Evolutionary conservation across 2,888 invertebrate genomes (phyloP), one percentile per base, ranked within the genome.

Genomic region (Allacma fusca): DNA sequence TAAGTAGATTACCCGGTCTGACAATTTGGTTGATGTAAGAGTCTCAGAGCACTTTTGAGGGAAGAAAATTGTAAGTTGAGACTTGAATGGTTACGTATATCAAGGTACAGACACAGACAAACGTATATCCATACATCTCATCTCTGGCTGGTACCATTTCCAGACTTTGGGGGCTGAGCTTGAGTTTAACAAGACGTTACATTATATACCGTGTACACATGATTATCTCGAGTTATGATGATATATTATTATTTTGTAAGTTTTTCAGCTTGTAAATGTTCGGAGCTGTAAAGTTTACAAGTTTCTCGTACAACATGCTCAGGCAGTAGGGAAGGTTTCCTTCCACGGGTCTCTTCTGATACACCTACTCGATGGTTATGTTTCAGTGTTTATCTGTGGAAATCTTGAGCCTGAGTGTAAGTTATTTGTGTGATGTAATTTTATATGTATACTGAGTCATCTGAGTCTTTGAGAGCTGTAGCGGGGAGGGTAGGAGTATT

Each of bases 221-320:
- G 50, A 50, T 50, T 50, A 50, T 50, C 50, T 50, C 50, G 19
- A 50, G 9, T 50, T 50, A 50, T 50, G 50, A 50, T 50, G 50
- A 50, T 50, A 50, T 50, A 50, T 50, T 50, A 50, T 50, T 50
- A 50, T 50, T 50, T 50, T n/a, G 50, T 50, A 50, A 34, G 34
- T 34, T 34, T 34, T 34, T 34, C 34, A 34, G 34, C 34, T 34
- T 34, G 34, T 34, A 34, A 34, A n/a, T 50, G 50, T 50, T 50
- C 5, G 16, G 19, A 50, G 50, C n/a, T 50, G 50, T 50, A 50
- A 50, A 50, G 50, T 50, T 19, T 50, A 50, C 16, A n/a, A 19
- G 50, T 50, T 19, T 50, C 19, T 50, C n/a, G 2, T 50, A 50
- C 40, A 13, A 9, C 40, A 13, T 40, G 7, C 13, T 9, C 40